A percentile compares a stretch with the other conserved stretches of the same genome.
Conservation (phyloP, 2,113 vertebrate genomes). For the Salminus brasiliensis region DNA sequence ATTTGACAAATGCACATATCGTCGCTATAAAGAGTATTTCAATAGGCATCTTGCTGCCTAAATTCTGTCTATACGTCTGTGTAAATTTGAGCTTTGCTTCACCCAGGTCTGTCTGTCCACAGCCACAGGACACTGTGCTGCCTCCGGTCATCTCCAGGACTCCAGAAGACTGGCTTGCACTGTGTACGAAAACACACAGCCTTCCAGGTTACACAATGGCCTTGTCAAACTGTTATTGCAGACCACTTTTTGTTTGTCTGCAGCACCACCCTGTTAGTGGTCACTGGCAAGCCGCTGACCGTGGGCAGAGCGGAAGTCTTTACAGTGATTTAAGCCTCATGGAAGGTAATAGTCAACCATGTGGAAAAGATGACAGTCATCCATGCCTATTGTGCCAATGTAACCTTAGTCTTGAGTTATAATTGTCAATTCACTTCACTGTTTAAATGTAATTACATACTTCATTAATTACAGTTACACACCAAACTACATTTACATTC, state of each 20-base stretch:
- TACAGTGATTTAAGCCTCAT: background rate
- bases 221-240: background rate
- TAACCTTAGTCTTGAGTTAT: background rate
- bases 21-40: too few relatives aligned
- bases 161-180: background rate
- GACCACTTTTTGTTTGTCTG: slow-evolving; percentile 27
- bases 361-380: background rate
- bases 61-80: background rate
- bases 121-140: background rate
- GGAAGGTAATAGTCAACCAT: background rate
- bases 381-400: background rate
- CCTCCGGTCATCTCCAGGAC: background rate
- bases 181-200: background rate
- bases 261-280: slow-evolving; percentile 47
- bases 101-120: background rate
- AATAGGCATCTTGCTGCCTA: too few relatives aligned
- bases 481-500: too few relatives aligned
- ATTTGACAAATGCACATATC: too few relatives aligned
- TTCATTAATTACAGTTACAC: too few relatives aligned
- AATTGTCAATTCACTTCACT: background rate
- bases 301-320: slow-evolving; percentile 28
- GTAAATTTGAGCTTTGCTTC: background rate
- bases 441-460: background rate
- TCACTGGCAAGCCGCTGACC: slow-evolving; percentile 16
- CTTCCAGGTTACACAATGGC: slow-evolving; percentile 4